These are phyloP conservation scores for Natator depressus DNA, from an alignment of 2,113 vertebrate species.

Conservation along the genomic window DNA sequence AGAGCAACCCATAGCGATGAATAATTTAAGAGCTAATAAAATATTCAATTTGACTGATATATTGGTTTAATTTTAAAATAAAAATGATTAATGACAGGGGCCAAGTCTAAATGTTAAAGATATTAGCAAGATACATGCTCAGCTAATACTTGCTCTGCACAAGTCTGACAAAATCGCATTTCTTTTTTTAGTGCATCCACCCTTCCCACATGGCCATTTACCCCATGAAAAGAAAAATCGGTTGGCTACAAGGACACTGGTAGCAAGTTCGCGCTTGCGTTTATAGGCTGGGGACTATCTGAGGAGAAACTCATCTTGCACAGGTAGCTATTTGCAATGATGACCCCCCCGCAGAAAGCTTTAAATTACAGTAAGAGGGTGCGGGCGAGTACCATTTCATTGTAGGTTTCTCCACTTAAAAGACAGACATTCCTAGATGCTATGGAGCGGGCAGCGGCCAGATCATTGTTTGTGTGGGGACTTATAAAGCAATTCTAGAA, in stretches of 20 bases:
- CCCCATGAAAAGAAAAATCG: accelerated
- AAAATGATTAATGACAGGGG: conserved; percentile 41
- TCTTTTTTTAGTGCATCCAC: background rate
- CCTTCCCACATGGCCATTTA: background rate
- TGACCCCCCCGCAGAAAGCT: background rate
- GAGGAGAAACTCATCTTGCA: background rate
- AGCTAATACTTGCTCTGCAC: background rate
- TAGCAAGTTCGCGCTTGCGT: background rate
- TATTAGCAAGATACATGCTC: background rate
- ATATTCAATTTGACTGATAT: conserved; percentile 79
- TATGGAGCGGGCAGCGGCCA: background rate
- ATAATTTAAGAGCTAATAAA: conserved; percentile 82
- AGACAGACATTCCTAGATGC: background rate
- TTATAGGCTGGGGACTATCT: background rate
- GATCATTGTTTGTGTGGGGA: background rate
- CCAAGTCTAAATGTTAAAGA: conserved; percentile 12
- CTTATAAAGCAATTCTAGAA: background rate
- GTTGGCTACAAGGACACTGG: background rate
- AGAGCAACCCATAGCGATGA: conserved; percentile 71
- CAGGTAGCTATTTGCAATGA: background rate
- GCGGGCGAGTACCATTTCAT: background rate
- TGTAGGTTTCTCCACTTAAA: background rate
- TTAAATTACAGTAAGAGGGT: background rate
- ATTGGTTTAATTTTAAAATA: conserved; percentile 75
- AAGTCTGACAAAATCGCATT: background rate